These are phyloP conservation scores for Petrolisthes manimaculis DNA, from an alignment of 2,888 invertebrate genomes.

Conservation along the genomic window DNA sequence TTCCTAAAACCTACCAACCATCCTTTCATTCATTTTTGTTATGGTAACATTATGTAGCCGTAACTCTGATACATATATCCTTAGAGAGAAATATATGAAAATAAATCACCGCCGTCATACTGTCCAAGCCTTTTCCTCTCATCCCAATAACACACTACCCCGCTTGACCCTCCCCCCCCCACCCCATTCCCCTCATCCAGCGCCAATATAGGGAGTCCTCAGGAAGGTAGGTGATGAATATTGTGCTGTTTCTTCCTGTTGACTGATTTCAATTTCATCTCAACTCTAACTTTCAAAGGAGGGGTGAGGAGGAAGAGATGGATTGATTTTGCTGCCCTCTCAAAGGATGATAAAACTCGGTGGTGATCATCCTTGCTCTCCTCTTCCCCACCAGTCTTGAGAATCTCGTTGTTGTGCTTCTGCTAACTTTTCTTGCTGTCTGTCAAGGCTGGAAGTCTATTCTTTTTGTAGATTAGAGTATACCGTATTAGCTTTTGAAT, in stretches of 20 bases:
- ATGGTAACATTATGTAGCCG: neutral
- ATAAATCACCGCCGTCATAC: neutral
- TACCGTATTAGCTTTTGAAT: no score
- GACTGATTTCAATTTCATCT: neutral
- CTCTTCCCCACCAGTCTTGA: neutral
- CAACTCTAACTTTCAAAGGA: neutral
- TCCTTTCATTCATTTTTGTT: neutral
- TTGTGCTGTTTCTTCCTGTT: conserved; percentile 31
- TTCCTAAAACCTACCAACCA: neutral
- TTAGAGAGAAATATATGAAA: neutral
- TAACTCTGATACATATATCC: neutral
- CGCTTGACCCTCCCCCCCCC: conserved; percentile 26
- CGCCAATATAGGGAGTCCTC: neutral
- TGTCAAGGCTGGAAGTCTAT: no score
- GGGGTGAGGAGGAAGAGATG: neutral
- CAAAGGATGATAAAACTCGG: neutral
- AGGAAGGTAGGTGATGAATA: conserved; percentile 11
- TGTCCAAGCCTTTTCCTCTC: conserved; percentile 3
- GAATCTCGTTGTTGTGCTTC: conserved; percentile 3
- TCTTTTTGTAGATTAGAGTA: no score
- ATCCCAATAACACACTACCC: conserved; percentile 25
- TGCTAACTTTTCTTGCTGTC: no score
- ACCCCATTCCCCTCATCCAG: neutral
- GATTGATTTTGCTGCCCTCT: neutral
- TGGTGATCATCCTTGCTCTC: neutral